phyloP scores from a whole-genome alignment of 2,797 vertebrate genomes.

The Scleropages formosus region DNA sequence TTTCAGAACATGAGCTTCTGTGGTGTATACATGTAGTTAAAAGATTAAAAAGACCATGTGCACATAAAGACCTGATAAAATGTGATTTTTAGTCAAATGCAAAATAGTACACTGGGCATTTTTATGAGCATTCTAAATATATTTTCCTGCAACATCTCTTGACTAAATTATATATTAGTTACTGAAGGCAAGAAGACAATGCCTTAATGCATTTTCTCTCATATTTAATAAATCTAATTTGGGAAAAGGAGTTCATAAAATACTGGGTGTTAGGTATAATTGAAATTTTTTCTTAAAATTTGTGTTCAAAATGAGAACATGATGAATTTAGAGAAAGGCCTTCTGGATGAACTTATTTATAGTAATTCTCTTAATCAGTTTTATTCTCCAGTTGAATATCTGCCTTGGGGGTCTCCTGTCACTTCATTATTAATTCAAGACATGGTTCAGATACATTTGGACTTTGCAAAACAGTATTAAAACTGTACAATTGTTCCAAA shows the following conservation, averaged over 20 bases:
- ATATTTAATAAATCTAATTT: neutral
- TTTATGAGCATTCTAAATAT: no score
- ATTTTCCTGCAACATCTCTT: neutral
- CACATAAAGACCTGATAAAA: no score
- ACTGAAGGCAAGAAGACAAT: neutral
- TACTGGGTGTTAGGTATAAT: neutral
- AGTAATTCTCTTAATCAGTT: slow-evolving; percentile 7
- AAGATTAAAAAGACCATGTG: no score
- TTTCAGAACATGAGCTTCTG: no score
- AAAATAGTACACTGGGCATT: no score
- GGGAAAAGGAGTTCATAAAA: neutral
- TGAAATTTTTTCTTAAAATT: neutral
- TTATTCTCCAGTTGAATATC: neutral
- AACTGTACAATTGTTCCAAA: neutral
- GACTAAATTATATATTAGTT: neutral
- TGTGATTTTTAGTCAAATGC: no score
- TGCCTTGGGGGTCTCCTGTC: neutral
- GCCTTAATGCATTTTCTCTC: neutral
- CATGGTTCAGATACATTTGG: neutral
- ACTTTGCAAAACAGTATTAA: neutral
- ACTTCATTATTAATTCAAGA: slow-evolving; percentile 5
- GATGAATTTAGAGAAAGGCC: neutral
- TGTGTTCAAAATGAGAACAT: slow-evolving; percentile 12
- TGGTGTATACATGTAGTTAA: no score
- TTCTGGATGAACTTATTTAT: neutral